Evolutionary conservation across 2,113 vertebrate genomes (phyloP), one percentile per base, ranked within the genome.

Genomic region (Motacilla tschutschensis): DNA sequence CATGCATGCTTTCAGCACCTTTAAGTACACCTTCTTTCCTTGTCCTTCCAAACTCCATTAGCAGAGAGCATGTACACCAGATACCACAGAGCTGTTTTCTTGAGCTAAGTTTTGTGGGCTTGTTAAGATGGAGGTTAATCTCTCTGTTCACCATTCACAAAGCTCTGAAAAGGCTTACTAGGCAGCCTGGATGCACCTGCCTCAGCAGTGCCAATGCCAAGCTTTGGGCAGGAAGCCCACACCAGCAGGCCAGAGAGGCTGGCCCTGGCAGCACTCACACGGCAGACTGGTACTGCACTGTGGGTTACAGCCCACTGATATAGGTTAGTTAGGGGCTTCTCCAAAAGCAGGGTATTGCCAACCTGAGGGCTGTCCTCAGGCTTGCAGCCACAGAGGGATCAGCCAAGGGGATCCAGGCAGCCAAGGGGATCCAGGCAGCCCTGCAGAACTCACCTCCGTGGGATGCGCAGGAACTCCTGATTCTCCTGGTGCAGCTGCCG

Each of bases 401-500:
- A 54, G 78, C 28, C 41, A 13, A 50, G 33, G 2, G 10, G 5
- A 9, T 0, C 35, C n/a, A 22, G 7, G 17, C 8, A 2, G 48
- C 38, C 41, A 13, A 50, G 33, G 2, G 10, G 5, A 9, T 0
- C 35, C n/a, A 22, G 7, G 17, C 8, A 2, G 48, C 38, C 36
- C n/a, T 9, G 10, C 70, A 66, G 48, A 38, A 67, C 92, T 88
- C 46, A 97, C 99, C 99, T 98, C 55, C 99, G 95, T 2, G 99
- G 99, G 86, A 99, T 98, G 90, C 97, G 95, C 60, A 99, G 93
- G 72, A 98, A 98, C 80, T 98, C 97, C 59, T 83, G 96, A 85
- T 99, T 98, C 62, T 99, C 98, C 90, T 98, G 98, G 1, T 99
- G 99, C 18, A 99, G 97, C 91, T 98, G 98, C 82, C 72, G 97